These are phyloP conservation scores for Apantesis nais DNA, from an alignment of 2,888 invertebrate species.

Conservation along the genomic window DNA sequence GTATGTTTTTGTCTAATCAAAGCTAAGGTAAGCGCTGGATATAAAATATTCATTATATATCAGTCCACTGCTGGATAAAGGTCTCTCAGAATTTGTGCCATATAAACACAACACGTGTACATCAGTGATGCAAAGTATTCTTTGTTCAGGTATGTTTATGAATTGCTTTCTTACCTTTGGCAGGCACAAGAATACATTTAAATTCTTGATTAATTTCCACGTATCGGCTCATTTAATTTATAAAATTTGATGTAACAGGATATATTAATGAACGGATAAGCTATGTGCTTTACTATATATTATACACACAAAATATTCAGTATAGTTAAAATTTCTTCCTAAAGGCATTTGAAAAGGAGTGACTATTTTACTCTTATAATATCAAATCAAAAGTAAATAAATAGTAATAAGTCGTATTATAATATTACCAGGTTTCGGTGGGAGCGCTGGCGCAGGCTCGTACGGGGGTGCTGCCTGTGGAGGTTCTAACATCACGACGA, in stretches of 20 bases:
- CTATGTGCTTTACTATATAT: not conserved
- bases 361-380: no score
- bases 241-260: not conserved
- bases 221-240: not conserved
- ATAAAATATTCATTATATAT: not conserved
- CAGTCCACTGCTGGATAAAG: not conserved
- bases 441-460: conserved; percentile 87
- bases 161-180: conserved; percentile 2
- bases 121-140: not conserved
- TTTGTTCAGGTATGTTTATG: not conserved
- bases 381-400: not conserved
- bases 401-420: not conserved
- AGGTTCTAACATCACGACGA: conserved; percentile 90
- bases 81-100: not conserved
- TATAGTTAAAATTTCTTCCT: not conserved
- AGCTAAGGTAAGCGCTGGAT: not conserved
- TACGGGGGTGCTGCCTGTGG: conserved; percentile 66
- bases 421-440: conserved; percentile 90
- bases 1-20: conserved; percentile 6
- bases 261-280: not conserved
- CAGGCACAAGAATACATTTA: not conserved
- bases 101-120: not conserved
- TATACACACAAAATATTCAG: not conserved
- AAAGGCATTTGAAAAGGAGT: not conserved
- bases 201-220: not conserved